A percentile compares a stretch with the other conserved stretches of the same genome.
Evolutionary conservation across 2,888 invertebrate genomes (phyloP).

Genomic region (Lycocerus yunnanus): DNA sequence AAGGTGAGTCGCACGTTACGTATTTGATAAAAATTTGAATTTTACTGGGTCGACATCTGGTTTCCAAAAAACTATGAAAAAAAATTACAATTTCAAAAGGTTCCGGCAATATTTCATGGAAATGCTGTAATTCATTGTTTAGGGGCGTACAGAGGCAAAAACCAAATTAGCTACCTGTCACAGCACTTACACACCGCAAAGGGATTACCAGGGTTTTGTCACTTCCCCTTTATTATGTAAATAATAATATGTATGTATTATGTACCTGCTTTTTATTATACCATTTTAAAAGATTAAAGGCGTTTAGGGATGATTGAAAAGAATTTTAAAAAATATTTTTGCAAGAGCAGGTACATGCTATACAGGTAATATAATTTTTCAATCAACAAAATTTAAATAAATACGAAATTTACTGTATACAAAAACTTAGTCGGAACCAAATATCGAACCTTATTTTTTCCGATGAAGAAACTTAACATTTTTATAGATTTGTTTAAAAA

Average conservation of each 20-base stretch:
- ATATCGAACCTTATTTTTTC: too few relatives aligned
- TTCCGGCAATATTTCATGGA: background rate
- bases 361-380: too few relatives aligned
- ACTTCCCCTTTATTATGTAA: background rate
- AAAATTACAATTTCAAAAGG: background rate
- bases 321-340: too few relatives aligned
- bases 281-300: background rate
- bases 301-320: too few relatives aligned
- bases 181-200: background rate
- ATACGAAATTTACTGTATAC: too few relatives aligned
- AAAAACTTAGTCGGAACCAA: too few relatives aligned
- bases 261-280: background rate
- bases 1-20: background rate
- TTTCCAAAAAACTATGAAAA: background rate
- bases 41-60: background rate
- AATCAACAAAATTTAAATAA: too few relatives aligned
- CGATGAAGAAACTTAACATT: too few relatives aligned
- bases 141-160: background rate
- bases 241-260: too few relatives aligned
- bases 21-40: too few relatives aligned
- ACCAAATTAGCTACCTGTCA: background rate
- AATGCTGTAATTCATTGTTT: background rate
- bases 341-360: too few relatives aligned
- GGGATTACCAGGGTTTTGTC: background rate
- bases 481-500: too few relatives aligned